Evolutionary conservation across 2,888 invertebrate species (phyloP).

Genomic region (Carterocephalus palaemon): DNA sequence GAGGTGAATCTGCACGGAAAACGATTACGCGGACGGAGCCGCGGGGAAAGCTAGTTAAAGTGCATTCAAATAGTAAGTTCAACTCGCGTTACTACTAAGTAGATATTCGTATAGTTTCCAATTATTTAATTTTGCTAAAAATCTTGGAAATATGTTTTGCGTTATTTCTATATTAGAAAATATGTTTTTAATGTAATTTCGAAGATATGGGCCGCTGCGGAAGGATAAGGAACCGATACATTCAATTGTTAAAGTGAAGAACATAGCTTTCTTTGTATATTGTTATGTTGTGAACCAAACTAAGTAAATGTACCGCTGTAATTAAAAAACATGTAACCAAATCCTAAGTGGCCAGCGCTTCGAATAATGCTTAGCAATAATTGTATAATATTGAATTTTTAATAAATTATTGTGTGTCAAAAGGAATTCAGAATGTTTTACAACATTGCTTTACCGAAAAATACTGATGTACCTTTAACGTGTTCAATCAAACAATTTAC

Average conservation of each 20-base stretch:
- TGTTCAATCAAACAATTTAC: too few species aligned
- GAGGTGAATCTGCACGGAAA: too few species aligned
- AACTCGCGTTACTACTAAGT: background rate
- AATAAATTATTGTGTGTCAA: conserved; percentile 3
- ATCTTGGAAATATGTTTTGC: conserved; percentile 8
- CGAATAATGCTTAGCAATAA: conserved; percentile 17
- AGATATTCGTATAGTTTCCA: background rate
- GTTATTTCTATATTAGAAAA: conserved; percentile 19
- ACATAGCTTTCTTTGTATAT: too few species aligned
- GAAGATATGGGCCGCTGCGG: conserved; percentile 2
- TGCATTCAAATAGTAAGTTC: conserved; percentile 4
- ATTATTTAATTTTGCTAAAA: background rate
- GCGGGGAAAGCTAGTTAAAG: too few species aligned
- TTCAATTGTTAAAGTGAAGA: too few species aligned
- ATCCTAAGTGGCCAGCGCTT: conserved; percentile 9
- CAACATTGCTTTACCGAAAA: too few species aligned
- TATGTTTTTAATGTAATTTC: conserved; percentile 6
- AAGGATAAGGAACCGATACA: too few species aligned
- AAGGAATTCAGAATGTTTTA: too few species aligned
- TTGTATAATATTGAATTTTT: conserved; percentile 6
- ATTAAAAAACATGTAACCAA: too few species aligned
- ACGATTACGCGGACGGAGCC: too few species aligned
- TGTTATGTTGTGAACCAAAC: background rate
- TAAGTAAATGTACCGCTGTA: background rate
- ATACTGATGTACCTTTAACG: too few species aligned